A percentile compares a stretch with the other conserved stretches of the same genome.
phyloP scores from a whole-genome alignment of 2,113 vertebrate species.

The Collichthys lucidus region DNA sequence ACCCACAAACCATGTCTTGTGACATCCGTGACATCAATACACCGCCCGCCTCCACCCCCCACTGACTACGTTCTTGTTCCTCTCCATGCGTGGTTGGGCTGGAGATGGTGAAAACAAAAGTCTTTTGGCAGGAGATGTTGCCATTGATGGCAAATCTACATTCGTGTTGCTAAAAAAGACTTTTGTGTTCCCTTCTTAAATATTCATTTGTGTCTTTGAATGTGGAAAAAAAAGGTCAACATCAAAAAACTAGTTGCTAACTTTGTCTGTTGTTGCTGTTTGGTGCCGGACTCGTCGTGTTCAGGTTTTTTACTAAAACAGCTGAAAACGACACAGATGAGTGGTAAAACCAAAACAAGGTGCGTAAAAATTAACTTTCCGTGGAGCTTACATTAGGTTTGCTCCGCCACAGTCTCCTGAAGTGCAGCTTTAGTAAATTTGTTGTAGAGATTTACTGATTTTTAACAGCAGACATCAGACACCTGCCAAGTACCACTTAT shows the following conservation, averaged over 20 bases:
- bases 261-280: not conserved
- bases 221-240: conserved; percentile 6
- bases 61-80: not conserved
- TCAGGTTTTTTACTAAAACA: not conserved
- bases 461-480: not conserved
- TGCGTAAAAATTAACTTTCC: not conserved
- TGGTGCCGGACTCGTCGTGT: not conserved
- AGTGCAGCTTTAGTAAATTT: conserved; percentile 1
- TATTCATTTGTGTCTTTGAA: conserved; percentile 17
- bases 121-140: not conserved
- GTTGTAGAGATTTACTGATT: not conserved
- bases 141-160: conserved; percentile 24
- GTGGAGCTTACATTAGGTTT: not conserved
- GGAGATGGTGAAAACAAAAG: conserved; percentile 27
- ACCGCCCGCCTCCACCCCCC: not conserved
- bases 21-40: conserved; percentile 12
- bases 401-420: not conserved
- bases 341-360: not conserved
- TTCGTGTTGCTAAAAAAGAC: not conserved
- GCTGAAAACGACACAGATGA: conserved; percentile 9
- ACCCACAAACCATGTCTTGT: not conserved
- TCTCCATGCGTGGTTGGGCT: not conserved
- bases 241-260: not conserved
- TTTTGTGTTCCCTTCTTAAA: not conserved
- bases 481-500: not conserved